Base-by-base conservation (phyloP, 2,888 invertebrate genomes). In the Argyresthia albistria region DNA sequence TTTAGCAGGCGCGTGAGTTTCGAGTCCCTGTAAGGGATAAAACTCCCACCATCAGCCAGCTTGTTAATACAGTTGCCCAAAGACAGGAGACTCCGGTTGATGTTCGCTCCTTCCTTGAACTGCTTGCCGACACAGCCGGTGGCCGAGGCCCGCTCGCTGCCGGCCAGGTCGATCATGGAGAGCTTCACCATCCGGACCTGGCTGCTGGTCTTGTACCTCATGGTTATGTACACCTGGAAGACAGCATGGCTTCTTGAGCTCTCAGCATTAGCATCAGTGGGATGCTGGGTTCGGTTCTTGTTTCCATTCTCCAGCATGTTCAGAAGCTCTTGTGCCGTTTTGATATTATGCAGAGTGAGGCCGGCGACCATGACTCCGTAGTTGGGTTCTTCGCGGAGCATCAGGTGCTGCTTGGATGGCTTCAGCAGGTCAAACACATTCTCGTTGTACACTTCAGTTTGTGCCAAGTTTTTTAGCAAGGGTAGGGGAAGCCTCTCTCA, bases 231-330 rank as follows among this genome's bases (percentile, higher is more conserved):
- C 2, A 91, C 91, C 88, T 88, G 97, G 71, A 98, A 97, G 1
- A 98, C 95, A n/a, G 97, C 97, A 88, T 98, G 98, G 51, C 97
- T 97, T 52, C 98, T 89, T 4, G 97, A 97, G 56, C 97, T 97
- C 69, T 97, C 97, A 0, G 96, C 93, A 76, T 98, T 98, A 1
- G 97, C 95, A 84, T 98, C 97, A 0, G 97, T 98, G 0, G 97
- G 97, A 79, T 97, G 97, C 67, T 98, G 97, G 0, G 97, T 95
- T 52, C 98, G 88, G 69, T 96, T 94, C 56, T 89, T 90, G 68
- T 98, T 98, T 0, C 98, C 98, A 59, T 91, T 88, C 37, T 92
- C 92, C 43, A 98, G 77, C 79, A 97, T 90, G 51, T 91, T 88
- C 35, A 97, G 88, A 1, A 98, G 80, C 66, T 96, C 93, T 9